Base-by-base conservation (phyloP, 2,888 invertebrate species). In the Rotaria sp. region DNA sequence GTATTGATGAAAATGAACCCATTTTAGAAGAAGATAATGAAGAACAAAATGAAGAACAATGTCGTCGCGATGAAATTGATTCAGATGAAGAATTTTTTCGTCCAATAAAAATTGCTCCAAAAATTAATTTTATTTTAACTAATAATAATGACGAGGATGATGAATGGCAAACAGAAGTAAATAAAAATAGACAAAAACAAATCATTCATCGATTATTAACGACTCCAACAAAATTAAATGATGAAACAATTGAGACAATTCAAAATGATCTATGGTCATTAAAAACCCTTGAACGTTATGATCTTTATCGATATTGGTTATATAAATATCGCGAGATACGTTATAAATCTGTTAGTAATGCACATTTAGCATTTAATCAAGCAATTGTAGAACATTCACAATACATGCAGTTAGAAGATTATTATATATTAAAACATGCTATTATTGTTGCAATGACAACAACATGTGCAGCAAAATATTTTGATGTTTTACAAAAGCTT, bases 401-500 rank as follows among this genome's bases (percentile, higher is more conserved):
- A n/a, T 15, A 35, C 35, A 8, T 5, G 13, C 67, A 67, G 24
- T 3, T 1, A 1, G 67, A 67, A 67, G 67, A 67, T 21, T 67
- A 67, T 67, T 35, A 35, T 35, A 30, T 67, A 21, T 35, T 67
- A 4, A 67, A 35, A 67, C 18, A 67, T 35, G 24, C 21, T 35
- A 30, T 67, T 35, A 67, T 67, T 35, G 35, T 35, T 35, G 67
- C 67, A 15, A 67, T 67, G 67, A 91, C 90, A 45, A 90, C 90
- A 45, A 90, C 90, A 1, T 89, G 89, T 11, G 90, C 90, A 59
- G 90, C 91, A 8, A 87, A 88, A 85, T 89, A 90, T 86, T 89
- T 89, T 45, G 80, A 88, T 18, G 87, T 90, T 11, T 88, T 90
- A 48, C 88, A 89, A 80, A 88, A 88, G 41, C 89, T 92, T 41